Conservation (phyloP, 2,113 vertebrate species). For the Cebus imitator region DNA sequence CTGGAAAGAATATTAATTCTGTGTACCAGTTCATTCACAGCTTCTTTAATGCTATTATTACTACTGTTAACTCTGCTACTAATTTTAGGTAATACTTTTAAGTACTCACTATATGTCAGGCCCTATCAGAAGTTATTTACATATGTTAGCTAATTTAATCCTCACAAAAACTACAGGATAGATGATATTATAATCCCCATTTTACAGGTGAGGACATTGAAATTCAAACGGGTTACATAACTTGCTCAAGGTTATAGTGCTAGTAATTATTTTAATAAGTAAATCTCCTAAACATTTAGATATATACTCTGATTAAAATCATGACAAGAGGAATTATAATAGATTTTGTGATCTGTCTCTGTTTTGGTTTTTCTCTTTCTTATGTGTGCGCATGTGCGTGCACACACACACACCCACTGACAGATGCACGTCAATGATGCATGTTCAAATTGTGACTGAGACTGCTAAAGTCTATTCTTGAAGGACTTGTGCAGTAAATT, state of each 20-base stretch:
- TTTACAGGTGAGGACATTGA: slow-evolving; percentile 20
- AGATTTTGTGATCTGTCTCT: not conserved
- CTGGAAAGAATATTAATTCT: not conserved
- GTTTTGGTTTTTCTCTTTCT: not conserved
- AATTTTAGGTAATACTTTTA: not conserved
- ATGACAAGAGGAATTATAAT: not conserved
- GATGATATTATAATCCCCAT: not conserved
- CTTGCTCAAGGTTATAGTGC: not conserved
- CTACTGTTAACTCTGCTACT: not conserved
- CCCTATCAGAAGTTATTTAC: not conserved
- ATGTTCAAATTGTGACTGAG: not conserved
- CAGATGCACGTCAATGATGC: not conserved
- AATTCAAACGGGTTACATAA: not conserved
- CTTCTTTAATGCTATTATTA: not conserved
- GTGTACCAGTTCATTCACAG: not conserved
- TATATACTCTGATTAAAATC: not conserved
- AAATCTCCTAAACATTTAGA: not conserved
- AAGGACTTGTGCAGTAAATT: not conserved
- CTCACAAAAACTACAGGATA: not conserved
- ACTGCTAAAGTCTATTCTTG: not conserved
- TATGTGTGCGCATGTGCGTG: accelerated
- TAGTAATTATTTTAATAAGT: not conserved
- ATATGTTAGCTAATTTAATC: not conserved
- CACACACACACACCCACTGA: not conserved
- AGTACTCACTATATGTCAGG: not conserved